Evolutionary conservation across 2,888 invertebrate species (phyloP).

Genomic region (Terebella lapidaria): DNA sequence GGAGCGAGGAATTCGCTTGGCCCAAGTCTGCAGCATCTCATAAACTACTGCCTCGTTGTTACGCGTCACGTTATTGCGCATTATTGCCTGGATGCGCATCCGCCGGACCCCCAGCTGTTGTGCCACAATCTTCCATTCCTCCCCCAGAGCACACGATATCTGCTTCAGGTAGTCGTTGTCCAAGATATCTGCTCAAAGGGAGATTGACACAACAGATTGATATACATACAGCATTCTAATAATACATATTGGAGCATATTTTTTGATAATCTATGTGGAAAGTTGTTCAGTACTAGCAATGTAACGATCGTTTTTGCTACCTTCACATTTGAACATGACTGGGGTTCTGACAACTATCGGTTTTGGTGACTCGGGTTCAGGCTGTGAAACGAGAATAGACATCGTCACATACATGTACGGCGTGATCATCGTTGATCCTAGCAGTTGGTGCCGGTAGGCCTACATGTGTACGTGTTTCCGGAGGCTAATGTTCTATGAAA

Average conservation of each 20-base stretch:
- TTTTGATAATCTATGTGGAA: no score
- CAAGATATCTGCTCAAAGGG: slow-evolving; percentile 32
- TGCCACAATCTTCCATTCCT: slow-evolving; percentile 44
- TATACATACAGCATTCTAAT: not conserved
- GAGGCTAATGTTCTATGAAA: no score
- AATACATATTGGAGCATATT: not conserved
- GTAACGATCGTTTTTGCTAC: no score
- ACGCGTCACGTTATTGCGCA: slow-evolving; percentile 36
- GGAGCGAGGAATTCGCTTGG: slow-evolving; percentile 40
- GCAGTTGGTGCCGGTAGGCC: no score
- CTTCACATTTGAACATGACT: slow-evolving; percentile 29
- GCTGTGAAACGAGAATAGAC: no score
- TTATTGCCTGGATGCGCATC: slow-evolving; percentile 43
- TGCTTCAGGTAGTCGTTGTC: slow-evolving; percentile 34
- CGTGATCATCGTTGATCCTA: no score
- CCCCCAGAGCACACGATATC: slow-evolving; percentile 38
- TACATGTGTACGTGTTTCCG: no score
- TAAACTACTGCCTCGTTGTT: slow-evolving; percentile 36
- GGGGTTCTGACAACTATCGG: slow-evolving; percentile 31
- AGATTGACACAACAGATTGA: not conserved
- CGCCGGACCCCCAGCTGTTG: slow-evolving; percentile 35
- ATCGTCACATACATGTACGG: no score
- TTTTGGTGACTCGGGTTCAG: slow-evolving; percentile 39
- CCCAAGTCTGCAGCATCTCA: slow-evolving; percentile 48
- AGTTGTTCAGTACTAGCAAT: not conserved